Conservation (phyloP, 2,113 vertebrate genomes). For the Bettongia penicillata region DNA sequence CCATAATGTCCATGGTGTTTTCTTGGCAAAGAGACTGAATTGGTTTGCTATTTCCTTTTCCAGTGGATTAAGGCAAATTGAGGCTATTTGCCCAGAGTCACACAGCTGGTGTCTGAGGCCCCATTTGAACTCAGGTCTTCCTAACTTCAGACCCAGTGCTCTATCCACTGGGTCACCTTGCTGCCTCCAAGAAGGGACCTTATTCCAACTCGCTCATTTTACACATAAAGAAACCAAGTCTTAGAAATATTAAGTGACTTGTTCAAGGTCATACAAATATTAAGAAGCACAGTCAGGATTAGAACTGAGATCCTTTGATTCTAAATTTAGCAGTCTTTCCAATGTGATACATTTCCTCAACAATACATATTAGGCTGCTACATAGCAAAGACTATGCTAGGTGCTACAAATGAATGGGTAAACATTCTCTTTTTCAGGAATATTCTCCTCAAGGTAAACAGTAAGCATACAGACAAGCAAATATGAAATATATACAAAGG, state of each 20-base stretch:
- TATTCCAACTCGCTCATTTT: neutral
- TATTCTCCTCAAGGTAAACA: neutral
- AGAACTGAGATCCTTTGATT: neutral
- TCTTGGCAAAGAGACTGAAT: neutral
- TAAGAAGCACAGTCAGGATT: neutral
- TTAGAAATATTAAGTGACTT: neutral
- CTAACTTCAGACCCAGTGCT: neutral
- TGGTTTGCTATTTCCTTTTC: neutral
- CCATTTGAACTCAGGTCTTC: neutral
- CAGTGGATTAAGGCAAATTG: neutral
- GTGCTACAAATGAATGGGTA: neutral
- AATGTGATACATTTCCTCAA: neutral
- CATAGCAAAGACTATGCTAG: neutral
- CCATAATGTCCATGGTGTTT: neutral
- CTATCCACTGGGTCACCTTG: neutral
- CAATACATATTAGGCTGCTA: neutral
- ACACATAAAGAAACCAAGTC: neutral
- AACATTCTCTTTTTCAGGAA: neutral
- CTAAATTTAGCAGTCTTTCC: neutral
- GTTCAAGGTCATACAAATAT: neutral
- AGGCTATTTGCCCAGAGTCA: neutral
- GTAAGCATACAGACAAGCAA: neutral
- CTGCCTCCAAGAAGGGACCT: neutral
- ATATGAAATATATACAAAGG: neutral
- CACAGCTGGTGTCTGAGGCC: neutral